Evolutionary conservation across 35 echinoderm and acorn worm species (phyloP).

Genomic region (Ophioderma brevispina): DNA sequence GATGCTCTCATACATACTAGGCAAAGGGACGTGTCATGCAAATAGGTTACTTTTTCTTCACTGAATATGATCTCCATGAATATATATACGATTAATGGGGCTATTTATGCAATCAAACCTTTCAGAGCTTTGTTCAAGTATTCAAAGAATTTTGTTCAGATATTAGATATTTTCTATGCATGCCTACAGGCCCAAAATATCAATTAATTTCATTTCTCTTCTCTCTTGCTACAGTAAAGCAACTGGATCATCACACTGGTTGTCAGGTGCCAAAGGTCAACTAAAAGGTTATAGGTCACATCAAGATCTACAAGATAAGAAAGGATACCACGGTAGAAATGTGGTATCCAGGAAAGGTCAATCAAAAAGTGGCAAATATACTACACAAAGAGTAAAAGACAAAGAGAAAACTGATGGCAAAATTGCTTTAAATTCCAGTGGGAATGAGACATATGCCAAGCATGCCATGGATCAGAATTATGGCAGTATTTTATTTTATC

Average conservation of each 20-base stretch:
- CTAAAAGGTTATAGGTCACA: slow-evolving; percentile 34
- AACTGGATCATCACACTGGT: slow-evolving; percentile 28
- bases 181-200: background rate
- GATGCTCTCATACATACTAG: no score
- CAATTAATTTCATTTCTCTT: background rate
- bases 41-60: no score
- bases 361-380: background rate
- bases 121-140: no score
- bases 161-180: no score
- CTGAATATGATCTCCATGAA: no score
- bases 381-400: background rate
- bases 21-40: no score
- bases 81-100: no score
- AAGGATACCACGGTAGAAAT: background rate
- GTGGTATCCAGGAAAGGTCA: background rate
- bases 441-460: background rate
- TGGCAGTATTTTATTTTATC: background rate
- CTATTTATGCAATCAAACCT: no score
- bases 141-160: no score
- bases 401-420: background rate
- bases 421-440: background rate
- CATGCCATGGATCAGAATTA: background rate
- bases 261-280: slow-evolving; percentile 50
- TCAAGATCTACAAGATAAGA: background rate
- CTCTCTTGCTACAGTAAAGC: slow-evolving; percentile 27